Evolutionary conservation across 2,113 vertebrate genomes (phyloP), one percentile per base, ranked within the genome.

Genomic region (Chionis minor): DNA sequence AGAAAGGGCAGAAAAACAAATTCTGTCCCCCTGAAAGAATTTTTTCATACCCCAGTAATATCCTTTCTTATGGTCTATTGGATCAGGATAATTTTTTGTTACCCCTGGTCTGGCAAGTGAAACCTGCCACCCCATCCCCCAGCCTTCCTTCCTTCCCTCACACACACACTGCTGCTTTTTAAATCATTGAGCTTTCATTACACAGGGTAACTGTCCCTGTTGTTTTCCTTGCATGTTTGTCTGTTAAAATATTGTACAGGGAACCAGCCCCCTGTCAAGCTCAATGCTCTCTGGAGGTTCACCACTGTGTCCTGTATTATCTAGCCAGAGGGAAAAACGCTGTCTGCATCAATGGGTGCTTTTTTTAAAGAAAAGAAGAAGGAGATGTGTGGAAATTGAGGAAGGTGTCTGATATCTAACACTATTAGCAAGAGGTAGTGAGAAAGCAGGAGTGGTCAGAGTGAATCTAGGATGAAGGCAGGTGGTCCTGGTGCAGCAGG

Each of bases 21-120:
- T 83, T 91, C 63, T 91, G 27, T 69, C 89, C 82, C 65, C 87
- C 32, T 0, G 0, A 61, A 93, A 94, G 22, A 92, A 62, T 93
- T 96, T 95, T 94, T 97, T 97, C 80, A 82, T 94, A 93, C 69
- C 88, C 67, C 3, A 5, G 74, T 86, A 94, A 95, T 96, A 96
- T 87, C 78, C 47, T 93, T 90, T 94, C 79, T 47, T 93, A 93
- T 79, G 71, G 75, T 93, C 69, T 85, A 38, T 73, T 92, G 74
- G 73, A 92, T 86, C 33, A 74, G 77, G 80, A 74, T 87, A 87
- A 85, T 94, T 96, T 94, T 87, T 96, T 88, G 86, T 94, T 94
- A 93, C 82, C n/a, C 35, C 67, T 85, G 74, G 38, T 70, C 70
- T 84, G 81, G 94, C 47, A 88, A 94, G 65, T 58, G 40, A 92